A percentile compares a stretch with the other conserved stretches of the same genome.
Conservation (phyloP, 1,140 invertebrate species). For the Kradibia gibbosae region DNA sequence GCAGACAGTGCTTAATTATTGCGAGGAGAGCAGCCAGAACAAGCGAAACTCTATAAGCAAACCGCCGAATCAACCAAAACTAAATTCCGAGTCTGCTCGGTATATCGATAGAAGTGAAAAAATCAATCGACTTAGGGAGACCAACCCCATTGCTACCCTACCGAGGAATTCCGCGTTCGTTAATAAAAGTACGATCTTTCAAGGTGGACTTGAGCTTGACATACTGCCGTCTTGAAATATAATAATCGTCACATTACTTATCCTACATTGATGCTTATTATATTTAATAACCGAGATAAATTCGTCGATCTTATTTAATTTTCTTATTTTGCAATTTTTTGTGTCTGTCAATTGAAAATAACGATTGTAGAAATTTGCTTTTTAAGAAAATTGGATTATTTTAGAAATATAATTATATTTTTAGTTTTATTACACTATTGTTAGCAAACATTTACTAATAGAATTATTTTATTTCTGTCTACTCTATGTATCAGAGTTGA, state of each 20-base stretch:
- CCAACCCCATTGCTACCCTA: slow-evolving; percentile 68
- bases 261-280: neutral
- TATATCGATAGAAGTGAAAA: slow-evolving; percentile 59
- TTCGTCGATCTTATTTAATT: neutral
- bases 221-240: slow-evolving; percentile 68
- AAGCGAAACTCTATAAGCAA: slow-evolving; percentile 12
- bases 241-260: slow-evolving; percentile 7
- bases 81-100: slow-evolving; percentile 69
- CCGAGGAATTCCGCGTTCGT: slow-evolving; percentile 59
- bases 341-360: neutral
- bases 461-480: neutral
- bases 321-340: neutral
- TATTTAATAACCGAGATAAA: neutral
- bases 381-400: neutral
- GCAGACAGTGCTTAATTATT: slow-evolving; percentile 64
- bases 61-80: slow-evolving; percentile 58
- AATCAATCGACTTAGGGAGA: slow-evolving; percentile 56
- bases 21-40: slow-evolving; percentile 57
- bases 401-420: neutral
- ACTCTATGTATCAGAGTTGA: neutral
- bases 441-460: neutral
- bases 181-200: slow-evolving; percentile 39
- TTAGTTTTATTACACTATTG: neutral
- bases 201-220: slow-evolving; percentile 67
- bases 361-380: neutral